These are phyloP conservation scores for Myxocyprinus asiaticus DNA, from an alignment of 2,113 vertebrate genomes.

Conservation along the genomic window DNA sequence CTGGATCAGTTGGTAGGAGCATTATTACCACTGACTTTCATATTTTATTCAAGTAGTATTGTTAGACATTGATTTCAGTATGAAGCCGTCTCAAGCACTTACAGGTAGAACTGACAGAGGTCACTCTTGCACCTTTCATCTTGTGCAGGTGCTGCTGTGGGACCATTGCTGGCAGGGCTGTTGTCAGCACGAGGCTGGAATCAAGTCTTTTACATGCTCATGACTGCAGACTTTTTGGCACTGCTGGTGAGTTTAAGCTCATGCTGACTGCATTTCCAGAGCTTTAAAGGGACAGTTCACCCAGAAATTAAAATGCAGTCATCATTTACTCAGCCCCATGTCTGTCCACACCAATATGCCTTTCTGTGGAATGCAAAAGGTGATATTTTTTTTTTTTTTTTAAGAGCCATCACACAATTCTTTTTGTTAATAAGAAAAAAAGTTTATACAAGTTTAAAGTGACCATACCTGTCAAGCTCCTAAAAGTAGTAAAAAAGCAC, in stretches of 20 bases:
- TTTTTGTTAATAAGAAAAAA: too few species aligned
- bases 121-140: accelerated
- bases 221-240: conserved; percentile 83
- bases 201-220: conserved; percentile 95
- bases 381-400: too few species aligned
- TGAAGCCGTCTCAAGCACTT: neutral
- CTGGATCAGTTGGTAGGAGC: conserved; percentile 80
- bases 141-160: conserved; percentile 84
- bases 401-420: too few species aligned
- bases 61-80: neutral
- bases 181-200: conserved; percentile 88
- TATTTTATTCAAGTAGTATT: neutral
- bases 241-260: conserved; percentile 78
- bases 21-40: neutral
- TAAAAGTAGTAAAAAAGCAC: too few species aligned
- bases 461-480: too few species aligned
- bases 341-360: too few species aligned
- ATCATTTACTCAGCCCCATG: too few species aligned
- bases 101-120: too few species aligned
- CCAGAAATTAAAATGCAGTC: too few species aligned
- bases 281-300: too few species aligned
- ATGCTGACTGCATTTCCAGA: neutral
- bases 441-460: too few species aligned
- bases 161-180: conserved; percentile 88
- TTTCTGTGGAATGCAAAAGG: too few species aligned